Base-by-base conservation (phyloP, 2,113 vertebrate species). In the Sorex araneus region DNA sequence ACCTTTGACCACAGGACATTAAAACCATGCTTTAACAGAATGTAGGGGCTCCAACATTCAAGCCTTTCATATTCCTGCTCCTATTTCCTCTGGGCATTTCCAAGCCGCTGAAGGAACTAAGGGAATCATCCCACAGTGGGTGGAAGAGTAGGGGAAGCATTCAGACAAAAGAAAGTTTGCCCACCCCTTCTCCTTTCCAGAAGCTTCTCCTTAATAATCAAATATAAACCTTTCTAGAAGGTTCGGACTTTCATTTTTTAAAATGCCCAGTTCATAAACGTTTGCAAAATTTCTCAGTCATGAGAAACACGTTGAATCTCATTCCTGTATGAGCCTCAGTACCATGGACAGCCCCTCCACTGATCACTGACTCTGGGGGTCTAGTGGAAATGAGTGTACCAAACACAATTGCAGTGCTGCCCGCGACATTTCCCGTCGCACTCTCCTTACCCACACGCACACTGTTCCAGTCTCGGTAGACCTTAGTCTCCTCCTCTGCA, bases 1-100 rank as follows among this genome's bases (percentile, higher is more conserved):
- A 54, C 54, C 54, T 54, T 54, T 54, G 54, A 54, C 54, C 54
- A 54, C 54, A 54, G 12, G 18, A 19, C 13, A 54, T 54, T 54
- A 54, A 54, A 54, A 54, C 54, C 1, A 36, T 75, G 2, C 0
- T 32, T 77, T 81, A 15, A 10, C 6, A n/a, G 7, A 43, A 47
- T 6, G 8, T 5, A 0, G 21, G 16, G 12, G 1, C 3, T 50
- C 76, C 4, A 0, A 2, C 21, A 11, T 23, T 11, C 54, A 23
- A 73, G 11, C 11, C 1, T 21, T 13, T 57, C 45, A 54, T 8
- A 57, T 21, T 8, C 21, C 32, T 12, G 45, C 36, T 30, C 28
- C 64, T 66, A 63, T 60, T 77, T 88, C 50, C 36, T 87, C 63
- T 74, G 67, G 25, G 16, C n/a, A 63, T 43, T 67, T 60, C 8